Conservation (phyloP, 2,113 vertebrate genomes). For the Aspidoscelis tigris region DNA sequence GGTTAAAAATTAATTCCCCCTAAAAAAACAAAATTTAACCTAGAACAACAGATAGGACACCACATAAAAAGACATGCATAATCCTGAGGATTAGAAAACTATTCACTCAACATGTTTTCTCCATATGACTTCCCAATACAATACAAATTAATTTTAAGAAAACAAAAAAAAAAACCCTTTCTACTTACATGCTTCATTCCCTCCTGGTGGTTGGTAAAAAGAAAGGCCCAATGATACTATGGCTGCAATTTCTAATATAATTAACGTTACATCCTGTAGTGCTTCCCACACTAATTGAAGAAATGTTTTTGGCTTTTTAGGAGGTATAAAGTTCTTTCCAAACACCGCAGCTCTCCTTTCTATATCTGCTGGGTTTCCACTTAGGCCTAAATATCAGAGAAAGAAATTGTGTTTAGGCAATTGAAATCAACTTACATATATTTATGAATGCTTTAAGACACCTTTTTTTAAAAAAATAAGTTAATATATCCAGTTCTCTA, state of each 20-base stretch:
- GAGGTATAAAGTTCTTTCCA: slow-evolving; percentile 98
- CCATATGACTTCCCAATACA: background rate
- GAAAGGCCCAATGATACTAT: slow-evolving; percentile 99
- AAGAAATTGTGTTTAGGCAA: background rate
- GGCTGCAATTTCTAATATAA: slow-evolving; percentile 99
- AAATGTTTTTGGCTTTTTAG: slow-evolving; percentile 99
- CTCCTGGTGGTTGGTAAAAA: slow-evolving; percentile 97
- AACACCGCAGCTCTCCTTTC: slow-evolving; percentile 94
- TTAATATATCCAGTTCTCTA: no score
- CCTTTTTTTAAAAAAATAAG: no score
- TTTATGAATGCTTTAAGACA: no score
- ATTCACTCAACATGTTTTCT: no score
- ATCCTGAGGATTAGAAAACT: no score
- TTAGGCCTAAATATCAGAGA: slow-evolving; percentile 85
- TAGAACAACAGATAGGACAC: no score
- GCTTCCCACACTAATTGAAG: slow-evolving; percentile 99
- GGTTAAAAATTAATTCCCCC: no score
- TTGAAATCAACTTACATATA: no score
- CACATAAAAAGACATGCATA: no score
- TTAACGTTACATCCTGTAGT: slow-evolving; percentile 98
- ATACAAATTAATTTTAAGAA: background rate
- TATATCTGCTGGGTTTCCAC: slow-evolving; percentile 93
- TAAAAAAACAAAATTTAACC: no score
- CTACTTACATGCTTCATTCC: slow-evolving; percentile 87
- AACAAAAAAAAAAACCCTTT: background rate